Base-by-base conservation (phyloP, 2,797 vertebrate species). In the Sardinella longiceps region DNA sequence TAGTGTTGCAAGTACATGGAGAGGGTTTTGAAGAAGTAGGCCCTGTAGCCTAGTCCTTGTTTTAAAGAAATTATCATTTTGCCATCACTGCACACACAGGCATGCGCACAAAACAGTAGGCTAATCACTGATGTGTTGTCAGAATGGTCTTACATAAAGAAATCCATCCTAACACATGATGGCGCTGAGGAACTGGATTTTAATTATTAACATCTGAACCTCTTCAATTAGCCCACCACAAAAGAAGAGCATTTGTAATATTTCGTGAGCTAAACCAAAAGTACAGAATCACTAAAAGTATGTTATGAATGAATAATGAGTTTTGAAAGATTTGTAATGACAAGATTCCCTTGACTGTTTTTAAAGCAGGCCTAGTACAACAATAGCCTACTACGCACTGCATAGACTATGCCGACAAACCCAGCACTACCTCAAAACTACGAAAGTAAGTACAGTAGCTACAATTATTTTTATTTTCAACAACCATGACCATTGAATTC, bases 171-270 rank as follows among this genome's bases (percentile, higher is more conserved):
- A 74, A 87, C 84, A 83, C 86, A 51, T 80, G 84, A 83, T 87
- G 84, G 86, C 84, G 86, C 86, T 63, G 83, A 39, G 56, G 46
- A 84, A 82, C 83, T 74, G 77, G 23, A 43, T 60, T 82, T 77
- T 84, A 23, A 33, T 81, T 77, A 77, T 77, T 77, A 77, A 77
- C 28, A 77, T 77, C 70, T 43, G 33, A 77, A 20, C 3, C 70
- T 77, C 37, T 23, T 77, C 70, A 39, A 77, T 43, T 39, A n/a
- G n/a, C n/a, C n/a, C n/a, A 77, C 70, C 33, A 77, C 33, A 77
- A 77, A 77, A 77, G 18, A 37, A 77, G 43, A 9, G 25, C 4
- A 5, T 10, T 48, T 48, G 0, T 12, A 60, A 10, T 5, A 58
- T 58, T 58, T 25, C n/a, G 51, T 53, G 6, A 4, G 5, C 51